Evolutionary conservation across 2,797 vertebrate genomes (phyloP).

Genomic region (Alfaro cultratus): DNA sequence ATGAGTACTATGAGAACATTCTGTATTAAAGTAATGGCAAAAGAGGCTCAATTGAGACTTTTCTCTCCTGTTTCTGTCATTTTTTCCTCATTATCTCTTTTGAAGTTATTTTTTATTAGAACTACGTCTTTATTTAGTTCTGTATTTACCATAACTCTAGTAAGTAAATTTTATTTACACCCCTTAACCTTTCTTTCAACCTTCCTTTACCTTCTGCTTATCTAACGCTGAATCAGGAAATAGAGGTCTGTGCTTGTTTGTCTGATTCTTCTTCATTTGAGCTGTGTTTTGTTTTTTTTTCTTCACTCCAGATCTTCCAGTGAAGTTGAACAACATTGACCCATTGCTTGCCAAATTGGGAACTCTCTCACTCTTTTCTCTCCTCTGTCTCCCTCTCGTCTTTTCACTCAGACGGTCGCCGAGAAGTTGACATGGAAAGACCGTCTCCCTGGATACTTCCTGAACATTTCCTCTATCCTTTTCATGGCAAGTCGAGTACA

Average conservation of each 20-base stretch:
- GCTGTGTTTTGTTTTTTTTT: background rate
- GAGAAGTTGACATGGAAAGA: constrained; percentile 93
- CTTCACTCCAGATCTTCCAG: constrained; percentile 10
- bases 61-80: background rate
- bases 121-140: background rate
- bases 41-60: background rate
- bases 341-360: constrained; percentile 6
- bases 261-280: constrained; percentile 1
- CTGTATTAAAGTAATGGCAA: background rate
- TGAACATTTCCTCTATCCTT: constrained; percentile 91
- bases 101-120: background rate
- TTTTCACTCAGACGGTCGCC: constrained; percentile 66
- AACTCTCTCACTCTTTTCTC: constrained; percentile 22
- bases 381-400: background rate
- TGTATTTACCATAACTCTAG: too few species aligned
- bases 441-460: constrained; percentile 90
- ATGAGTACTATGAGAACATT: background rate
- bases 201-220: too few species aligned
- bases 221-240: too few species aligned
- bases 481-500: constrained; percentile 87
- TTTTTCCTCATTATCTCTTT: background rate
- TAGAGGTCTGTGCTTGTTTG: background rate
- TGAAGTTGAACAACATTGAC: constrained; percentile 7
- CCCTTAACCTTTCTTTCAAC: background rate
- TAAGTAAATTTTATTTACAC: background rate